Conservation (phyloP, 2,113 vertebrate genomes). For the Cephalopholis sonnerati region DNA sequence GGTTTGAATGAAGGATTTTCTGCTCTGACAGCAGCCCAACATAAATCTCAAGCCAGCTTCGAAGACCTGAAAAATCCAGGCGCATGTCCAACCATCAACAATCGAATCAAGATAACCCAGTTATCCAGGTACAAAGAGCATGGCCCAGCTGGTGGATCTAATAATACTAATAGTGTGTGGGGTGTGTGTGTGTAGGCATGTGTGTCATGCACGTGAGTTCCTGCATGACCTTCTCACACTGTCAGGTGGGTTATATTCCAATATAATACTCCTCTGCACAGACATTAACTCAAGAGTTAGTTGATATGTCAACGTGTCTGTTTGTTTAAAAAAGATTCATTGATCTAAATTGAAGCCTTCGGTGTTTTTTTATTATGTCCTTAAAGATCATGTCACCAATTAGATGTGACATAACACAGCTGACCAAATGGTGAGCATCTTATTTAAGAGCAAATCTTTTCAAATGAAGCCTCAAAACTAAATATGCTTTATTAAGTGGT, state of each 20-base stretch:
- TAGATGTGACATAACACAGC: too few species aligned
- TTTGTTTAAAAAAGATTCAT: background rate
- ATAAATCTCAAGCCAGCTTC: background rate
- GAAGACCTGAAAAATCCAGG: background rate
- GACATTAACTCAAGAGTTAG: background rate
- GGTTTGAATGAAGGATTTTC: background rate
- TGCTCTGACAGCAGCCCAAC: background rate
- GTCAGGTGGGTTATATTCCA: slow-evolving; percentile 1
- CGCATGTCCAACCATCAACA: slow-evolving; percentile 19
- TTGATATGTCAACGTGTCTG: background rate
- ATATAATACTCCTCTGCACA: slow-evolving; percentile 1
- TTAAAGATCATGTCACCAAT: background rate
- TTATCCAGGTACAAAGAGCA: slow-evolving; percentile 19
- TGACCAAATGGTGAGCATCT: too few species aligned
- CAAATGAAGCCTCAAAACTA: background rate
- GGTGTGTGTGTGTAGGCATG: background rate
- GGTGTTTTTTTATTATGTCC: background rate
- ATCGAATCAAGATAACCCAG: slow-evolving; percentile 40
- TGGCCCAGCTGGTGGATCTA: slow-evolving; percentile 37
- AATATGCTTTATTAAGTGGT: background rate
- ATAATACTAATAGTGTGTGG: slow-evolving; percentile 20
- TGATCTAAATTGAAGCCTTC: background rate
- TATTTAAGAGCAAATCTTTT: background rate
- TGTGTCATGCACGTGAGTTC: background rate
- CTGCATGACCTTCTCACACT: background rate